Evolutionary conservation across 1,140 invertebrate genomes (phyloP).

Genomic region (Diachasmimorpha longicaudata): DNA sequence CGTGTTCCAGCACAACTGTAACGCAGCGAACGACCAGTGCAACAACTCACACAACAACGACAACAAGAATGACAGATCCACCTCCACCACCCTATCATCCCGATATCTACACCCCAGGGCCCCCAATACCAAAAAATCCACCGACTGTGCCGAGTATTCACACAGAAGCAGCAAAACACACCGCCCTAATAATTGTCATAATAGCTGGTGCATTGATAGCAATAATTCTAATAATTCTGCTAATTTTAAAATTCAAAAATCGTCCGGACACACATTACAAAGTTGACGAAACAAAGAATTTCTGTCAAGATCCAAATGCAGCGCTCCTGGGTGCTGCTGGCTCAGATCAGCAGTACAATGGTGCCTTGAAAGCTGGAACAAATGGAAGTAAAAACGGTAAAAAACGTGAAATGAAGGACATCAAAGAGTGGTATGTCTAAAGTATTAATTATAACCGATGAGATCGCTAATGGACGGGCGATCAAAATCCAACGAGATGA

Average conservation of each 20-base stretch:
- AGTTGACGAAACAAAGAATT: conserved; percentile 84
- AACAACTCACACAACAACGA: conserved; percentile 45
- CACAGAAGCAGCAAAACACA: conserved; percentile 75
- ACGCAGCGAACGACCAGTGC: conserved; percentile 45
- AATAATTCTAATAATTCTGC: conserved; percentile 87
- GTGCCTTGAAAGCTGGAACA: conserved; percentile 52
- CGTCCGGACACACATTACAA: conserved; percentile 88
- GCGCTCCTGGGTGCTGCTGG: conserved; percentile 68
- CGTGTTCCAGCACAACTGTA: conserved; percentile 32
- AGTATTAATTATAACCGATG: conserved; percentile 6
- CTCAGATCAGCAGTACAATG: conserved; percentile 60
- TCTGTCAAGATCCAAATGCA: conserved; percentile 76
- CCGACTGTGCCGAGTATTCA: conserved; percentile 63
- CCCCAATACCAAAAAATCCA: conserved; percentile 39
- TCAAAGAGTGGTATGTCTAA: conserved; percentile 95
- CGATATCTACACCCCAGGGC: conserved; percentile 46
- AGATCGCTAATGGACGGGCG: conserved; percentile 1
- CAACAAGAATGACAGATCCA: conserved; percentile 54
- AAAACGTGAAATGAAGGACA: conserved; percentile 83
- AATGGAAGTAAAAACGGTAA: conserved; percentile 66
- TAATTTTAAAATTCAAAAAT: conserved; percentile 89
- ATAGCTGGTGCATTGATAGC: conserved; percentile 91
- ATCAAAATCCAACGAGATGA: not conserved
- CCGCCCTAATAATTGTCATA: conserved; percentile 84
- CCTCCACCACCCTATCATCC: conserved; percentile 55